A percentile compares a stretch with the other conserved stretches of the same genome.
Conservation (phyloP, 2,797 vertebrate species). For the Lophotriccus pileatus region DNA sequence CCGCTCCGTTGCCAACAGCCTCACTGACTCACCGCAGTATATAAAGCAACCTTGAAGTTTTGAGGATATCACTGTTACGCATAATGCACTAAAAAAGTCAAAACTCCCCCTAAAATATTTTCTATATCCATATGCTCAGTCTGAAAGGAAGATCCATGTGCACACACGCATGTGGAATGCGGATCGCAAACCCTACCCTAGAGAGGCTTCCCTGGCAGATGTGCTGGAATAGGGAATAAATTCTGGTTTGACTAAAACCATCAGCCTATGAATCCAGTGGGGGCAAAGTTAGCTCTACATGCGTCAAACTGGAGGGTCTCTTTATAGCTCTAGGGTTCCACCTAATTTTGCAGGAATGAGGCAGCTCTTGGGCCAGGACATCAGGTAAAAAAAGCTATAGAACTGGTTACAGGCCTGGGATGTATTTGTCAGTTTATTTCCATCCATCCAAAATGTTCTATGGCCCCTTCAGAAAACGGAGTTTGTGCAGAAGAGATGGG, state of each 20-base stretch:
- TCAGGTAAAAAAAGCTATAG: not conserved
- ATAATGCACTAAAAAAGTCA: slow-evolving; percentile 19
- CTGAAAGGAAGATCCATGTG: not conserved
- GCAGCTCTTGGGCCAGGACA: not conserved
- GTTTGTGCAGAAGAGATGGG: not conserved
- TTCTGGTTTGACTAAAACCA: not conserved
- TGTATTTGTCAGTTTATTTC: not conserved
- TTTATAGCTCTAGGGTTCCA: not conserved
- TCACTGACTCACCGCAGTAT: slow-evolving; percentile 28
- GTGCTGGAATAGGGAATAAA: not conserved
- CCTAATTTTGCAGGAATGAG: not conserved
- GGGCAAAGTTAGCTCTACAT: not conserved
- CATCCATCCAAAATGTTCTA: not conserved
- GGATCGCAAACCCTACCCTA: not conserved
- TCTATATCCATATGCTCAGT: not conserved
- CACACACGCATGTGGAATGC: not conserved
- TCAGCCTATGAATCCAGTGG: not conserved
- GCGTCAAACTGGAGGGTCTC: not conserved
- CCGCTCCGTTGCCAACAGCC: not conserved
- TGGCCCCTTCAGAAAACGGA: not conserved
- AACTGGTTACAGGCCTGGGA: not conserved
- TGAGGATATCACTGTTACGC: slow-evolving; percentile 24
- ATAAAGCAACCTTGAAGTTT: slow-evolving; percentile 53
- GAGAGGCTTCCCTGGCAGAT: not conserved
- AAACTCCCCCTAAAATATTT: slow-evolving; percentile 57